Evolutionary conservation across 2,113 vertebrate genomes (phyloP), one percentile per base, ranked within the genome.

Genomic region (Propithecus coquereli): DNA sequence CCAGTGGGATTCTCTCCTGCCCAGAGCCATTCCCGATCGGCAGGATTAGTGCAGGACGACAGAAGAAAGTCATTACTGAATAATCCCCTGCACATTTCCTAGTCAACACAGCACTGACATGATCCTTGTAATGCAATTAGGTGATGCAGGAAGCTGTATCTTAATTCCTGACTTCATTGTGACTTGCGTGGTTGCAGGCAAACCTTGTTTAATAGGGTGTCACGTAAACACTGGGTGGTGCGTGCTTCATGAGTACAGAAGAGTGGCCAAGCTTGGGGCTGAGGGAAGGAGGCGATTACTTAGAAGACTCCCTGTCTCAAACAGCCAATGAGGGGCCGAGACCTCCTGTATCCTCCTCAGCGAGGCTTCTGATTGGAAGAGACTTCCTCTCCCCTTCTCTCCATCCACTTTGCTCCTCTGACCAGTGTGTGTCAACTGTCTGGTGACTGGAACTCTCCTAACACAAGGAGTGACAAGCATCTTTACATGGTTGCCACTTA

Each of bases 61-160:
- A 97, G 97, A 97, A 90, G 87, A 65, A 95, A 98, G 70, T 65
- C 95, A 95, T 88, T 0, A 0, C 81, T 87, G 96, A 97, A 96
- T 98, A 98, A 98, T 98, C 97, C 96, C 96, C 80, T 91, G 94
- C 96, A 98, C 92, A 94, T 95, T 97, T 97, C 96, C 95, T 87
- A 98, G 98, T 96, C 97, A 97, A 96, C 94, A 30, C 12, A 93
- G 96, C 96, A 91, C 97, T 97, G 97, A 76, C 59, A 92, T 50
- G 98, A 98, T 96, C 97, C 94, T 92, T 82, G 94, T 98, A 98
- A 98, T 98, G 98, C 98, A 98, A 98, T 98, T 98, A 98, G 87
- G 50, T 25, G 2, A 90, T 52, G 93, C 94, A 95, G 98, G 96
- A 97, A 98, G 97, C 95, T 79, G 0, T 91, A 96, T 96, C 97